These are phyloP conservation scores for Vespertilio murinus DNA, from an alignment of 2,797 vertebrate species.

Conservation along the genomic window DNA sequence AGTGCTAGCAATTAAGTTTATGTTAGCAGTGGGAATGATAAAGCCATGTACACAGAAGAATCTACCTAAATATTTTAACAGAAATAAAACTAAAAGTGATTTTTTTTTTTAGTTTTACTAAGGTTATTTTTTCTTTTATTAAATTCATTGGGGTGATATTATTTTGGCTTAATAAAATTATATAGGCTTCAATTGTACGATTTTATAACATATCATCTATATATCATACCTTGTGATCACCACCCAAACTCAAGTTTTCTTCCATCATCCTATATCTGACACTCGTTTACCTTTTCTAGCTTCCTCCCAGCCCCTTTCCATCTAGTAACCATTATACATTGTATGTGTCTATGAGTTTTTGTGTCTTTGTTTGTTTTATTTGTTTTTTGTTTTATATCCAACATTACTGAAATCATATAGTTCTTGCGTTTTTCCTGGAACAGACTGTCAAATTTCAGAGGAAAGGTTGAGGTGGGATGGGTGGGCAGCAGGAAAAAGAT, in stretches of 20 bases:
- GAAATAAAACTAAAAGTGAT: background rate
- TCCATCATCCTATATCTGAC: no score
- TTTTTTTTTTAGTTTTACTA: background rate
- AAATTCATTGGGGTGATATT: background rate
- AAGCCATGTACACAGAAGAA: background rate
- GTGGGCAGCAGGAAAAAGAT: no score
- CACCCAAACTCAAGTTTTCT: background rate
- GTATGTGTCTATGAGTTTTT: background rate
- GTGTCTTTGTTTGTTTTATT: background rate
- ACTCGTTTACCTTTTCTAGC: background rate
- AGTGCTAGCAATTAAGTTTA: background rate
- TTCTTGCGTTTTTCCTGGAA: background rate
- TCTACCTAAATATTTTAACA: background rate
- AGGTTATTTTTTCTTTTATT: background rate
- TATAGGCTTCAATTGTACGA: background rate
- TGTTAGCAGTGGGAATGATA: background rate
- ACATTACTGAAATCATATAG: background rate
- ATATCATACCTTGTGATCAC: background rate
- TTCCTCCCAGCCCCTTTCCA: background rate
- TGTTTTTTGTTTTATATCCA: background rate
- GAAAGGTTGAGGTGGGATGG: no score
- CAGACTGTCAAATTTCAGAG: no score
- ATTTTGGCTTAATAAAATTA: background rate
- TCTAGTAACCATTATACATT: background rate
- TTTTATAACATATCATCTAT: background rate